Evolutionary conservation across 2,888 invertebrate genomes (phyloP), one percentile per base, ranked within the genome.

Genomic region (Dorcus hopei): DNA sequence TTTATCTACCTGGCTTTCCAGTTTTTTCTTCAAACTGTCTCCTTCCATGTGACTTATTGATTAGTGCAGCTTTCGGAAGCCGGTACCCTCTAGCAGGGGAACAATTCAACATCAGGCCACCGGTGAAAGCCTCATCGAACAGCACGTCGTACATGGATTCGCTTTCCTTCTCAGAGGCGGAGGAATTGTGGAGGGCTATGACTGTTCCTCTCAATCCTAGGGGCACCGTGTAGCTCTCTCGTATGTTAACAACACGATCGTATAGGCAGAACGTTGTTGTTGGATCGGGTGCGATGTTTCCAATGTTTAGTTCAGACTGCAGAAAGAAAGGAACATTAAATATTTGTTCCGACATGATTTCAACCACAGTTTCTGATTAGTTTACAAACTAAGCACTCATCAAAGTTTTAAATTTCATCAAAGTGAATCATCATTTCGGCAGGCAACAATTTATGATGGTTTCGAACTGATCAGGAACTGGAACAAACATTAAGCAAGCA

Each of bases 201-300:
- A 98, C 81, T 0, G 94, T 96, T 33, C 97, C 98, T 62, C 86
- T 85, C 8, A 86, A 81, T 1, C 95, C 97, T 4, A 91, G 77
- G 0, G 95, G 95, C 11, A 93, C 91, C 1, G 89, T 84, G 71
- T 86, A 89, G 52, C 87, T 86, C 38, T 85, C 85, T 38, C 89
- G 83, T 0, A 90, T 87, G 72, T 90, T 87, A 3, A 96, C 87
- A 48, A 98, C 87, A 52, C 97, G 84, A 80, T 98, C 97, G 70
- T 91, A 88, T 60, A 97, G 74, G 61, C 80, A 73, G 78, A 84
- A 90, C 53, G 82, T 82, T 0, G 87, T 85, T 7, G 79, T 80
- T 0, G 85, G 79, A 77, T 94, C 94, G 0, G 94, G 91, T 6
- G 83, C 75, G 38, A 83, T 68, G 59, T 79, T 80, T 3, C 83